Evolutionary conservation across 1,140 invertebrate genomes (phyloP), one percentile per base, ranked within the genome.

Genomic region (Trachymyrmex septentrionalis): DNA sequence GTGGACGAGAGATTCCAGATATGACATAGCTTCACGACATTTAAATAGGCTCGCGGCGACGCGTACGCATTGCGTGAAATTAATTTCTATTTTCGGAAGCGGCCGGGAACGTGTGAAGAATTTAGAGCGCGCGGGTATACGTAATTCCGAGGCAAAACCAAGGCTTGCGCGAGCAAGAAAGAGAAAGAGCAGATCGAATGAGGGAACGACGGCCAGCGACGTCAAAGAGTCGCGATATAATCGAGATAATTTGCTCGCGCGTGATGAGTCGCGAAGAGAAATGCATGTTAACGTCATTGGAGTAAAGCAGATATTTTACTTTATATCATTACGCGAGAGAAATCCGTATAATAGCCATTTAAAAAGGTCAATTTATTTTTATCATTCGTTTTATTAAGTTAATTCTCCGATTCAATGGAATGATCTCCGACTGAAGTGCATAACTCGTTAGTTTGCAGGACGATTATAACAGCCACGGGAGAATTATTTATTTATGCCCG

Each of bases 1-100:
- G 38, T 44, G 38, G 14, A 14, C 48, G 48, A 50, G 55, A 72
- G 24, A 72, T 82, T 82, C 24, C 55, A 48, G 69, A 48, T 73
- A 75, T 73, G 67, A 73, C 61, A 73, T 84, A 84, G 57, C 44
- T 34, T 6, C 10, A n/a, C 21, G 44, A 75, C 73, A 73, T 82
- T 82, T 82, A 30, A 61, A 73, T 72, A 84, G 57, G 38, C 57
- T 61, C 55, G 24, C 55, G 69, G n/a, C 55, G 80, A 84, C 80
- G n/a, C 44, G 55, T 38, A 63, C 69, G 69, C 80, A 75, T 73
- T 61, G 55, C 80, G 80, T 84, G 80, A 84, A 84, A 84, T 84
- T 84, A 84, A 84, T 84, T 84, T 84, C 69, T 84, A 84, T 84
- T 75, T 84, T 84, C 55, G 69, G 80, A 64, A 53, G 69, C 80